These are phyloP conservation scores for Hyalella azteca DNA, from an alignment of 2,888 invertebrate species.

Conservation along the genomic window DNA sequence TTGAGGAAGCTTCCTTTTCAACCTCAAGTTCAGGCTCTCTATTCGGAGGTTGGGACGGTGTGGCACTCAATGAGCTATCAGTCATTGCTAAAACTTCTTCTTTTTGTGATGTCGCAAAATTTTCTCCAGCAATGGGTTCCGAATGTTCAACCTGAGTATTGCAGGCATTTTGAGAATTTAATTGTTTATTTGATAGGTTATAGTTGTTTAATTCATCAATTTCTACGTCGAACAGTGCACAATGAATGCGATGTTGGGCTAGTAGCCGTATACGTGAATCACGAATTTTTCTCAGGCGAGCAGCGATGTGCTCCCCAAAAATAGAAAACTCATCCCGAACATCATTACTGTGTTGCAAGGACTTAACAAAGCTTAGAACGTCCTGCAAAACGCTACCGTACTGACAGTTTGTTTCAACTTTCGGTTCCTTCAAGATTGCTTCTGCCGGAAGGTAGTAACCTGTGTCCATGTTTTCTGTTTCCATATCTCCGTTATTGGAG, in stretches of 20 bases:
- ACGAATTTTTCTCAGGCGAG: neutral
- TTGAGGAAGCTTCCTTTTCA: too few relatives aligned
- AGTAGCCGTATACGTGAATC: neutral
- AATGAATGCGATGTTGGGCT: neutral
- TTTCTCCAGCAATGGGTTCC: too few relatives aligned
- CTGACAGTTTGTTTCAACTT: neutral
- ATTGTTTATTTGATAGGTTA: too few relatives aligned
- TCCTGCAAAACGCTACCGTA: neutral
- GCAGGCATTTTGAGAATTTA: too few relatives aligned
- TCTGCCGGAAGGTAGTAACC: neutral
- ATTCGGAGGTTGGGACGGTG: too few relatives aligned
- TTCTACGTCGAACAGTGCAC: neutral
- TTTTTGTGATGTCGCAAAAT: too few relatives aligned
- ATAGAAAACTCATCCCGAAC: conserved; percentile 1
- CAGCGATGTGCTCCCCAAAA: conserved; percentile 17
- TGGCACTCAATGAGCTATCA: too few relatives aligned
- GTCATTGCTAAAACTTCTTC: too few relatives aligned
- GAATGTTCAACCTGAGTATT: too few relatives aligned
- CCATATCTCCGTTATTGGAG: neutral
- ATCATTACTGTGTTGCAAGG: neutral
- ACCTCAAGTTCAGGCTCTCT: too few relatives aligned
- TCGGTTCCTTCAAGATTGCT: neutral
- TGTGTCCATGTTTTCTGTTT: conserved; percentile 3
- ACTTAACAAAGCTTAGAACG: neutral
- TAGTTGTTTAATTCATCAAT: too few relatives aligned